Base-by-base conservation (phyloP, 2,888 invertebrate species). In the Dynastes tityus region DNA sequence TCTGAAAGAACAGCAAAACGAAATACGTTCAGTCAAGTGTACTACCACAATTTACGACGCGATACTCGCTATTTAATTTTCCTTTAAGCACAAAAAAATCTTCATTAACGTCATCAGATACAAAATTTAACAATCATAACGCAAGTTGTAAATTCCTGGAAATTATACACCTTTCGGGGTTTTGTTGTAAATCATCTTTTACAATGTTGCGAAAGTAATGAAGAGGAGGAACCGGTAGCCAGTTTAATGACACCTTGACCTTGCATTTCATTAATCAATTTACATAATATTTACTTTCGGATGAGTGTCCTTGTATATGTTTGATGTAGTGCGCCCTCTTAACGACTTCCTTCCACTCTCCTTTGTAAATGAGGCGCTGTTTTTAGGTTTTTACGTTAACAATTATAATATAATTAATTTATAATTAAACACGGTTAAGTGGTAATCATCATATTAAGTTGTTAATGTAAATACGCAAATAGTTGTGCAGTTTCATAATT, bases 231-330 rank as follows among this genome's bases (percentile, higher is more conserved):
- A 61, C 61, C 73, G 63, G 61, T 45, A 27, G 40, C 11, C 45
- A 74, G 73, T 74, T 74, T 74, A 74, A 61, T 74, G 73, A 63
- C 73, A 74, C 61, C 73, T 63, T 61, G 73, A 74, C 73, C 73
- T 74, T 45, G 73, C 73, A 74, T 74, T 22, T 61, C 45, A 74
- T 74, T 74, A 74, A 74, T 61, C 61, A 74, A 74, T 74, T 74
- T 74, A 74, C 58, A 37, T 73, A 27, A 74, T 74, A 74, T 74
- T 74, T 74, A 74, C 61, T 74, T 74, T 74, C 61, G 73, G 16
- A 74, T 63, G 61, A 61, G 37, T 49, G 73, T 27, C 73, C 73
- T 74, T 63, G 73, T 45, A 45, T 22, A 49, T 49, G 27, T 32
- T 74, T 32, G 61, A 63, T 74, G 61, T 22, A 27, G 61, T 61